Evolutionary conservation across 2,888 invertebrate species (phyloP).

Genomic region (Torymus auratus): DNA sequence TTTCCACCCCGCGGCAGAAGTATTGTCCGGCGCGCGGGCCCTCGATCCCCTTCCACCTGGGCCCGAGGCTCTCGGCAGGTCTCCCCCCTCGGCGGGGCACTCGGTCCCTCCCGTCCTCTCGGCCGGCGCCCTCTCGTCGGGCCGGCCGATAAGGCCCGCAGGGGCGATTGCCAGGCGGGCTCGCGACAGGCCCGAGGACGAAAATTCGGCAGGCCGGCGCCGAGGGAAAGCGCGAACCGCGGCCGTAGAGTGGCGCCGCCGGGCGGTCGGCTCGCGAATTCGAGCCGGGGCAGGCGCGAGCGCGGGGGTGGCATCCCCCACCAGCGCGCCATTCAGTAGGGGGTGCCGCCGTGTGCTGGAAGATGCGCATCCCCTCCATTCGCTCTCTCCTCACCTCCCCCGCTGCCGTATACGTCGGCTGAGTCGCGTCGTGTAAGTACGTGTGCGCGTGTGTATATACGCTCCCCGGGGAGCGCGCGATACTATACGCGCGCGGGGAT

Average conservation of each 20-base stretch:
- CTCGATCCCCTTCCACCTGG: not conserved
- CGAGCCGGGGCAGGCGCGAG: constrained; percentile 68
- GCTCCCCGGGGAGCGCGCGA: too few relatives aligned
- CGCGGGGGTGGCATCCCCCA: constrained; percentile 66
- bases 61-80: not conserved
- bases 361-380: constrained; percentile 62
- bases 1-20: constrained; percentile 67
- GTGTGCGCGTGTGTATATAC: too few relatives aligned
- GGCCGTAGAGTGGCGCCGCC: constrained; percentile 75
- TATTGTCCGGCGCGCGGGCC: constrained; percentile 48
- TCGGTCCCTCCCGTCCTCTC: not conserved
- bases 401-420: constrained; percentile 56
- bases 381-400: constrained; percentile 61
- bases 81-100: not conserved
- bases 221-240: constrained; percentile 66
- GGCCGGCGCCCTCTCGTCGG: not conserved
- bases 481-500: constrained; percentile 52
- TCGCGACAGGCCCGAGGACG: constrained; percentile 3
- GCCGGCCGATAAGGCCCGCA: not conserved
- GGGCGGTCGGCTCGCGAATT: constrained; percentile 64
- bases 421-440: too few relatives aligned
- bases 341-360: too few relatives aligned
- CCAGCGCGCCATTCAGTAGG: constrained; percentile 33
- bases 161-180: not conserved
- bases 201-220: constrained; percentile 53